Conservation (phyloP, 2,888 invertebrate species). For the Erebia epiphron region DNA sequence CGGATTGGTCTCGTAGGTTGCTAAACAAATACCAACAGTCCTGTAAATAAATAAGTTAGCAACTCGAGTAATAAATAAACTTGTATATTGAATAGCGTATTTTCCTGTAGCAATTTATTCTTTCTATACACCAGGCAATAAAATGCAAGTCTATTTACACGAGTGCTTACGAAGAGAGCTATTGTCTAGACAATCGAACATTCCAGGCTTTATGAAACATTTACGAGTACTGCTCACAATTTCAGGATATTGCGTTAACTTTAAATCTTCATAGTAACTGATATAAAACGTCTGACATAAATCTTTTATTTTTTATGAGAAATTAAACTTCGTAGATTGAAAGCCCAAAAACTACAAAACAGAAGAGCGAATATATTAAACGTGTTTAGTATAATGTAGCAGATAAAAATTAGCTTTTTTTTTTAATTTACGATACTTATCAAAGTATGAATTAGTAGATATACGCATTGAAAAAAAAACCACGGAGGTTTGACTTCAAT, state of each 20-base stretch:
- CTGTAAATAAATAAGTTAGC: conserved; percentile 10
- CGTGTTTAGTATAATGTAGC: too few species aligned
- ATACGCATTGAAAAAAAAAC: too few species aligned
- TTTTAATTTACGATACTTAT: too few species aligned
- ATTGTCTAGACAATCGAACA: conserved; percentile 25
- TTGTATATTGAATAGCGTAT: conserved; percentile 18
- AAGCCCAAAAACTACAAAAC: background rate
- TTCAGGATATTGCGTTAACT: conserved; percentile 5
- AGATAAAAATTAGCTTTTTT: too few species aligned
- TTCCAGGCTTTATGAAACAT: conserved; percentile 24
- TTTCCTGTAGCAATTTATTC: conserved; percentile 23
- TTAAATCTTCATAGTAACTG: conserved; percentile 5
- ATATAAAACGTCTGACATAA: too few species aligned
- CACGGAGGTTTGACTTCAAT: too few species aligned
- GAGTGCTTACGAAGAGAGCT: conserved; percentile 22
- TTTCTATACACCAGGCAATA: conserved; percentile 24
- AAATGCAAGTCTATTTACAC: conserved; percentile 27
- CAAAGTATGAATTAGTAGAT: too few species aligned
- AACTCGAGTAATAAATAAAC: conserved; percentile 22
- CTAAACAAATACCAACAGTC: background rate
- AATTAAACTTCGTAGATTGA: background rate
- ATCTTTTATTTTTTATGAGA: background rate
- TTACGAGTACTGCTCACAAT: conserved; percentile 16
- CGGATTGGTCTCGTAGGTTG: background rate
- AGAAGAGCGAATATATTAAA: too few species aligned